A percentile compares a stretch with the other conserved stretches of the same genome.
phyloP scores from a whole-genome alignment of 2,113 vertebrate genomes.

The Platycercus adscitus region DNA sequence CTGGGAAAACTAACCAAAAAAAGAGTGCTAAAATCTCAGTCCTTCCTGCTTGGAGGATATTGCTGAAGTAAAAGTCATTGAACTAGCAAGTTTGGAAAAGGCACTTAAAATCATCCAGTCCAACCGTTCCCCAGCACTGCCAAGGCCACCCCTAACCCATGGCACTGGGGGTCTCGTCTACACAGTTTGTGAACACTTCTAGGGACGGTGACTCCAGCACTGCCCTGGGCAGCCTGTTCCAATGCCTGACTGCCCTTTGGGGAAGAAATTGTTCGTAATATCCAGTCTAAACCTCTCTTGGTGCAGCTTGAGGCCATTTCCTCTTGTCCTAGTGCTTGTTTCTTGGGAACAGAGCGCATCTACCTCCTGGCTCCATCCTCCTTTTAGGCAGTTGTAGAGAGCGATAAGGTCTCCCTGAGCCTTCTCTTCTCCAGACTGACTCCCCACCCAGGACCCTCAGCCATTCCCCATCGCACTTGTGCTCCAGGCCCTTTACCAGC shows the following conservation, averaged over 20 bases:
- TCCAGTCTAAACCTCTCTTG: background rate
- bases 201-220: background rate
- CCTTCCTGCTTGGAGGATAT: background rate
- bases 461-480: background rate
- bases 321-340: background rate
- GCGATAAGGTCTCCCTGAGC: background rate
- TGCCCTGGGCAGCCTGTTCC: background rate
- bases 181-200: background rate
- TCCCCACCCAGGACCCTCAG: background rate
- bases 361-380: background rate
- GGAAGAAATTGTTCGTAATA: background rate
- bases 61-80: background rate
- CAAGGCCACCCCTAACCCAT: background rate
- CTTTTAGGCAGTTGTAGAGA: background rate
- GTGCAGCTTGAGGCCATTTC: background rate
- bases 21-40: background rate
- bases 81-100: background rate
- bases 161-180: background rate
- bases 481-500: background rate
- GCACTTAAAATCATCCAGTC: background rate
- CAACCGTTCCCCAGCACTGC: background rate
- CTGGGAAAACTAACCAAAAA: background rate
- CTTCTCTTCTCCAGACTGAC: background rate
- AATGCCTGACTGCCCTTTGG: background rate
- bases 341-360: background rate